Evolutionary conservation across 2,113 vertebrate species (phyloP).

Genomic region (Psittacus erithacus): DNA sequence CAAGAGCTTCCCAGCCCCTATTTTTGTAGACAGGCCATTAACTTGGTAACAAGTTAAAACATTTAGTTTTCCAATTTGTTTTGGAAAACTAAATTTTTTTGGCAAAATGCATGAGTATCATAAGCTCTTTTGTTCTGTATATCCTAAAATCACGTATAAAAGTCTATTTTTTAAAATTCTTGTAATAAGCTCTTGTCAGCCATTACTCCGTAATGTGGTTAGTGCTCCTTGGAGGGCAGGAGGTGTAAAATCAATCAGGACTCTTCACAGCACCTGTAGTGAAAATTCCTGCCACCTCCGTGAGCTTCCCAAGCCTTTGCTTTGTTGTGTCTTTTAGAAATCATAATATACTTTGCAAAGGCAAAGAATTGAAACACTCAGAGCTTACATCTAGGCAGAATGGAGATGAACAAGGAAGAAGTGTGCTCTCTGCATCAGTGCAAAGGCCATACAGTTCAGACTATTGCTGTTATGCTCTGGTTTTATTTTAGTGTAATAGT

Average conservation of each 20-base stretch:
- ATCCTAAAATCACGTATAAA: background rate
- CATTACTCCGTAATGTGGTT: background rate
- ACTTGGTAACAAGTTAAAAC: background rate
- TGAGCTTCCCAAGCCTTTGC: background rate
- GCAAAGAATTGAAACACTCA: background rate
- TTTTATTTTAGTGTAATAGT: background rate
- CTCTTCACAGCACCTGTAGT: background rate
- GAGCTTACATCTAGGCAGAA: background rate
- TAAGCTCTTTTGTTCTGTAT: background rate
- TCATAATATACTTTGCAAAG: background rate
- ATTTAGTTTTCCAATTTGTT: background rate
- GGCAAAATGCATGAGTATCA: background rate
- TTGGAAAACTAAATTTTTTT: background rate
- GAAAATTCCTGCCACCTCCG: background rate
- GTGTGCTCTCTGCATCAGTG: background rate
- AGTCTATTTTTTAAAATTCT: background rate
- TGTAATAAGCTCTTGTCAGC: background rate
- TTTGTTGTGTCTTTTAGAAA: background rate
- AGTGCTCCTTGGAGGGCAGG: accelerated
- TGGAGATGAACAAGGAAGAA: background rate
- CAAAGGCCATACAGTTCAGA: background rate
- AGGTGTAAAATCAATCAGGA: background rate
- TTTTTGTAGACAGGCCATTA: background rate
- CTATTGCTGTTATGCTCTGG: background rate
- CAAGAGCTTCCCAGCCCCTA: background rate